Evolutionary conservation across 2,113 vertebrate species (phyloP), one percentile per base, ranked within the genome.

Genomic region (Podiceps cristatus): DNA sequence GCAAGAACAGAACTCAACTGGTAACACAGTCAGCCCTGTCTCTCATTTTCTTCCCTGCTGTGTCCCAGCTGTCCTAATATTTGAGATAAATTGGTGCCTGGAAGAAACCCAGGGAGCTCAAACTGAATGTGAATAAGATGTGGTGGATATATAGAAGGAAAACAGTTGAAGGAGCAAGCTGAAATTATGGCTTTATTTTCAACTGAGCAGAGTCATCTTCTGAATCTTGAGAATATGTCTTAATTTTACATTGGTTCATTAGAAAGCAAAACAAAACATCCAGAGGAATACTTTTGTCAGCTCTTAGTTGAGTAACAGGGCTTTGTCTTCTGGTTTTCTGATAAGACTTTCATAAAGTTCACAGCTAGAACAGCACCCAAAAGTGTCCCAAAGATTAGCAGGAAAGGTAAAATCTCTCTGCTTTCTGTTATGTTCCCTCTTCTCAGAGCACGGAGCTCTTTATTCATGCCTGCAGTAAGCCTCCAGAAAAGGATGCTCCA

Each of bases 11-110:
- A 93, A 90, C 71, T 92, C 25, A 80, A 81, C 64, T 59, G 28
- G 58, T 90, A 86, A 66, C 67, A 55, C 37, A 74, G 59, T 85
- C 90, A 96, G 58, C 6, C 40, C 35, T 81, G 44, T 90, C 68
- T 86, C 87, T 95, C 88, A 95, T 93, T 93, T 94, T 95, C 88
- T 81, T 93, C 72, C 97, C 90, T 91, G 86, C 88, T 97, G 94
- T 81, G 96, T 74, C 56, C 79, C 92, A 97, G 92, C 92, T 96
- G 95, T 93, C 79, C 68, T 81, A 89, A 86, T 90, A 93, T 95
- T 95, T 97, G 91, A 84, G 79, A 87, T 90, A 96, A 95, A 96
- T 81, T 96, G 86, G 35, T 2, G 13, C 27, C 90, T 95, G 86
- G 59, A 93, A 93, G 75, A 95, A 93, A 91, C 59, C 50, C 52